Evolutionary conservation across 1,140 invertebrate genomes (phyloP).

Genomic region (Cotesia glomerata): DNA sequence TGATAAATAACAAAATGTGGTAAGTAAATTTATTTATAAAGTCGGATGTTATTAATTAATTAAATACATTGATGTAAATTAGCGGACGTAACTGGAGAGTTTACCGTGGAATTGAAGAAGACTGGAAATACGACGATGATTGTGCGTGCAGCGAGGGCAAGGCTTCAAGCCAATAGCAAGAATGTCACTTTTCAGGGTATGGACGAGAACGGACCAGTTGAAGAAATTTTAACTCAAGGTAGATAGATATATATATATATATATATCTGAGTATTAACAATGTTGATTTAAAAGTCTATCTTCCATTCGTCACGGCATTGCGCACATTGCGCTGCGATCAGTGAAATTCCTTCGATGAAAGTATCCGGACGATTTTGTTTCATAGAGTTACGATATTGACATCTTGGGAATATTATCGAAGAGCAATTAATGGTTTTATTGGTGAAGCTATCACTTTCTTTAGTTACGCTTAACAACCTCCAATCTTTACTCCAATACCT

Average conservation of each 20-base stretch:
- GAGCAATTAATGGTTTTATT: not conserved
- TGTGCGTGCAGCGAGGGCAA: slow-evolving; percentile 54
- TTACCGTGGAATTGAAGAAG: slow-evolving; percentile 57
- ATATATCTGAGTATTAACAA: not conserved
- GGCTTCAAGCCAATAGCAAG: slow-evolving; percentile 43
- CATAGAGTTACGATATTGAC: slow-evolving; percentile 28
- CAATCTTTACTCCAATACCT: too few species aligned
- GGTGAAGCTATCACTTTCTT: not conserved
- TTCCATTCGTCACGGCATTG: not conserved
- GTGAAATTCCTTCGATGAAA: slow-evolving; percentile 46
- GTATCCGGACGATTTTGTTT: slow-evolving; percentile 8
- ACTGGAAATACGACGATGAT: slow-evolving; percentile 45
- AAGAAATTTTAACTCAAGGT: slow-evolving; percentile 53
- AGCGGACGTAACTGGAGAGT: slow-evolving; percentile 55
- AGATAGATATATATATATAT: slow-evolving; percentile 7
- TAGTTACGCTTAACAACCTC: too few species aligned
- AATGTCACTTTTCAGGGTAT: slow-evolving; percentile 53
- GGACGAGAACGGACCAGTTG: slow-evolving; percentile 52
- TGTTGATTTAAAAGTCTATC: not conserved
- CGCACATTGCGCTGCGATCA: not conserved
- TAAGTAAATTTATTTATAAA: not conserved
- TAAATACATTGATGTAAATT: not conserved
- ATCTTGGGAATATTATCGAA: slow-evolving; percentile 16
- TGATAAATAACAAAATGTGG: not conserved
- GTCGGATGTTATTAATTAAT: too few species aligned